Percentiles rank a stretch among this genome's conserved stretches.
Conservation (phyloP, 2,113 vertebrate genomes). For the Coptodon rendalli region DNA sequence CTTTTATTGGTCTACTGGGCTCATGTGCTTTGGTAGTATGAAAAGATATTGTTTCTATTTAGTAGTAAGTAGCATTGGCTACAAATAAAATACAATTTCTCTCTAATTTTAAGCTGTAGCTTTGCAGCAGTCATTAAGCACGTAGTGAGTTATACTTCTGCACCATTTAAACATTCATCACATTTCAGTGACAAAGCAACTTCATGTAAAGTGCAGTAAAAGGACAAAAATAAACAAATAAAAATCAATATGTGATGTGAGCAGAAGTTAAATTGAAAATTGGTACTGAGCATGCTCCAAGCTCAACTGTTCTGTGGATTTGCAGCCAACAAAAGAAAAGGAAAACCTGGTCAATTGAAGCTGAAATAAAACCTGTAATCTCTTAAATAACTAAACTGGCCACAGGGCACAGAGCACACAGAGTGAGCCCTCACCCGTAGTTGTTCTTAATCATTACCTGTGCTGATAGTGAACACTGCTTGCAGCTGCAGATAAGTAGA, state of each 20-base stretch:
- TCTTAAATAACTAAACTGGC: neutral
- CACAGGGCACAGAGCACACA: neutral
- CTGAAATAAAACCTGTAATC: neutral
- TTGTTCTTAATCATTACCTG: neutral
- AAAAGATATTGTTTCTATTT: neutral
- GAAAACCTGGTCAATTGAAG: neutral
- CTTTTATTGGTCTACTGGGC: neutral
- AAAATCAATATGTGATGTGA: neutral
- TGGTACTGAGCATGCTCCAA: neutral
- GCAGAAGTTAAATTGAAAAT: neutral
- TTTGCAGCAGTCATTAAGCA: neutral
- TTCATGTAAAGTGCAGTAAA: neutral
- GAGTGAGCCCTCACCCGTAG: neutral
- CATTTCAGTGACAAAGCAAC: neutral
- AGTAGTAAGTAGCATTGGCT: neutral
- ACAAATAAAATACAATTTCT: neutral
- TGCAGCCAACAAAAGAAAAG: neutral
- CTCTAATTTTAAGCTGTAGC: neutral
- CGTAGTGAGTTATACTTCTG: neutral
- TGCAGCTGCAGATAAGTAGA: neutral
- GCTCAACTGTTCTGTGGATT: neutral
- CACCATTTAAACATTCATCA: neutral
- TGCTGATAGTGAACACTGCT: neutral
- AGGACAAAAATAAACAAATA: neutral
- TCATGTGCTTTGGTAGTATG: neutral